phyloP scores from a whole-genome alignment of 2,888 invertebrate genomes.

The Rhagophthalmus giganteus region DNA sequence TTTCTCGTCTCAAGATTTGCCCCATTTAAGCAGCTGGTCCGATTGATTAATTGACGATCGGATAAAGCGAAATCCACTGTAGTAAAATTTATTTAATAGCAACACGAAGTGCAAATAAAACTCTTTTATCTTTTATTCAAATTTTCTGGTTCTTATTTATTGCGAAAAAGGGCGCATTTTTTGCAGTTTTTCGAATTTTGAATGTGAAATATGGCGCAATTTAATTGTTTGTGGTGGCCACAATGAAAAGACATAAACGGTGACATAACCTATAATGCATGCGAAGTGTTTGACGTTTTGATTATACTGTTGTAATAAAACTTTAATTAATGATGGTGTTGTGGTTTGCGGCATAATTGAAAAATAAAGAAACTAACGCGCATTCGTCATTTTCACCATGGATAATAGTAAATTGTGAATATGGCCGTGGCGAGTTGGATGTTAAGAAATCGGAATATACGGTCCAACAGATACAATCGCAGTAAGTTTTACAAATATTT shows the following conservation, averaged over 20 bases:
- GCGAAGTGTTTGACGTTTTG: constrained; percentile 37
- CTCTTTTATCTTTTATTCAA: too few relatives aligned
- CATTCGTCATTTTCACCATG: constrained; percentile 12
- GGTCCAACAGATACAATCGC: constrained; percentile 57
- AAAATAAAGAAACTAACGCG: constrained; percentile 12
- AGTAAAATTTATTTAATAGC: too few relatives aligned
- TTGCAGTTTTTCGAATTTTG: not conserved
- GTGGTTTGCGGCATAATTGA: constrained; percentile 17
- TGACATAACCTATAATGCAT: constrained; percentile 37
- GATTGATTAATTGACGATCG: too few relatives aligned
- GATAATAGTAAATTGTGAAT: constrained; percentile 31
- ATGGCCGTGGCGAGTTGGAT: constrained; percentile 62
- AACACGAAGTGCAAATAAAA: too few relatives aligned
- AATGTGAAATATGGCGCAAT: not conserved
- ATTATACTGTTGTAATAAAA: constrained; percentile 22
- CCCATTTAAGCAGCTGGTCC: too few relatives aligned
- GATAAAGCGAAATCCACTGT: too few relatives aligned
- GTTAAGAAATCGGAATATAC: constrained; percentile 55
- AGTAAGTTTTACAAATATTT: constrained; percentile 38
- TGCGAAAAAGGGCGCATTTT: too few relatives aligned
- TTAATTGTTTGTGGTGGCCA: not conserved
- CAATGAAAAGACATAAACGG: not conserved
- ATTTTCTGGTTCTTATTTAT: too few relatives aligned
- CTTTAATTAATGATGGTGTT: constrained; percentile 14
- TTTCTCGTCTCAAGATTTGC: too few relatives aligned